These are phyloP conservation scores for Mellivora capensis DNA, from an alignment of 2,113 vertebrate genomes.

Conservation along the genomic window DNA sequence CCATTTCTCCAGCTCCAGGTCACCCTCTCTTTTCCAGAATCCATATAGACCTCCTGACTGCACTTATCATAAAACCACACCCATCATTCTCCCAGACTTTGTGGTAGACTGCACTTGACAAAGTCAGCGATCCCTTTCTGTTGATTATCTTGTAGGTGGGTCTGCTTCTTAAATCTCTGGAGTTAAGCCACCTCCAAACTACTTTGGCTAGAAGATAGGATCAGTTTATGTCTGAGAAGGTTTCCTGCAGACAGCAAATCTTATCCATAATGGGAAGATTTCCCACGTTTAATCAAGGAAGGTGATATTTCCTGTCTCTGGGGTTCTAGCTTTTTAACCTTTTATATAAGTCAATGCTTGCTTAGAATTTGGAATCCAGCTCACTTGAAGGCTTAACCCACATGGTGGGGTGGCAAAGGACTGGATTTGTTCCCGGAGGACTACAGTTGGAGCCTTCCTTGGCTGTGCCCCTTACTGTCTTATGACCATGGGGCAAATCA, in stretches of 20 bases:
- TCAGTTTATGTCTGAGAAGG: conserved; percentile 4
- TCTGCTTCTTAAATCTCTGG: conserved; percentile 9
- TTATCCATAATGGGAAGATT: conserved; percentile 43
- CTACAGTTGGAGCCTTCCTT: neutral
- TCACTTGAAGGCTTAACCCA: neutral
- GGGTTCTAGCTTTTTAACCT: neutral
- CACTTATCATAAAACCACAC: neutral
- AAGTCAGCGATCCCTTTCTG: neutral
- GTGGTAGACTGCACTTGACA: neutral
- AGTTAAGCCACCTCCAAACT: conserved; percentile 50
- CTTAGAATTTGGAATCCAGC: conserved; percentile 27
- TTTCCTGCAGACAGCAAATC: conserved; percentile 51
- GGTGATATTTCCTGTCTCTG: conserved; percentile 19
- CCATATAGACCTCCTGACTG: neutral
- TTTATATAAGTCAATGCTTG: neutral
- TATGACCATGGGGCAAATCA: neutral
- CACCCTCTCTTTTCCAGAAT: neutral
- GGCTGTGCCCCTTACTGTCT: neutral
- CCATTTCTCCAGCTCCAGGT: neutral
- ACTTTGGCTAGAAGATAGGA: conserved; percentile 41
- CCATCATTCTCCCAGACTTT: neutral
- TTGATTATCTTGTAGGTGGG: neutral
- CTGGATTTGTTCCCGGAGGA: neutral
- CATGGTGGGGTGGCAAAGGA: neutral
- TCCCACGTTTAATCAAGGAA: conserved; percentile 42